A percentile compares a stretch with the other conserved stretches of the same genome.
These are phyloP conservation scores for Ditula angustiorana DNA, from an alignment of 2,888 invertebrate genomes.

Conservation along the genomic window DNA sequence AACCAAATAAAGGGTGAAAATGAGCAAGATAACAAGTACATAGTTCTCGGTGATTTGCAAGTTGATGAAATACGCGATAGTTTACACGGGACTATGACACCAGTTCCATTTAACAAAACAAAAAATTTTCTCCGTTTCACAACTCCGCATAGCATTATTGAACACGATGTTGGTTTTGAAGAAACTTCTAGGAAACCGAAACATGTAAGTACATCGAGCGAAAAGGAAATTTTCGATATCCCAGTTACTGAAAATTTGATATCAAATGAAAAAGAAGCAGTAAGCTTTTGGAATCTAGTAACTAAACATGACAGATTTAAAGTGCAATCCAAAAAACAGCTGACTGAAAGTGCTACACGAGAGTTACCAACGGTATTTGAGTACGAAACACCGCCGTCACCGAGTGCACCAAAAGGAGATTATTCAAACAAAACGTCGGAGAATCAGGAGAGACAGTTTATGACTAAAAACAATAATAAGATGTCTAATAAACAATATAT, in stretches of 20 bases:
- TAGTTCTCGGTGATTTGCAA: slow-evolving; percentile 65
- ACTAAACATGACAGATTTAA: slow-evolving; percentile 55
- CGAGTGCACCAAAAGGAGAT: slow-evolving; percentile 41
- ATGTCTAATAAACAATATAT: slow-evolving; percentile 38
- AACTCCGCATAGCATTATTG: slow-evolving; percentile 56
- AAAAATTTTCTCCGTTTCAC: slow-evolving; percentile 55
- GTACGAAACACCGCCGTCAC: slow-evolving; percentile 70
- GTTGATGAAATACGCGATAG: slow-evolving; percentile 60
- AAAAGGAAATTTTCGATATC: slow-evolving; percentile 57
- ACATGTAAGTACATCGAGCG: slow-evolving; percentile 43
- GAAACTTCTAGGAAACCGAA: slow-evolving; percentile 43
- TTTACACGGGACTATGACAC: slow-evolving; percentile 52
- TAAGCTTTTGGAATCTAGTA: slow-evolving; percentile 60
- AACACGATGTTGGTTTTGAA: slow-evolving; percentile 57
- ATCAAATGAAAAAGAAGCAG: slow-evolving; percentile 46
- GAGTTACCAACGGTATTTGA: slow-evolving; percentile 56
- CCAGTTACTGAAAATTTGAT: slow-evolving; percentile 40
- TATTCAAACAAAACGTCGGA: slow-evolving; percentile 48
- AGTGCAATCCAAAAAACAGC: slow-evolving; percentile 42
- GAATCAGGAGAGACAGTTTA: slow-evolving; percentile 41
- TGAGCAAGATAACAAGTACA: slow-evolving; percentile 55
- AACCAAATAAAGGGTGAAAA: slow-evolving; percentile 61
- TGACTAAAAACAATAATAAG: neutral
- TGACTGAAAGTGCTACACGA: slow-evolving; percentile 46
- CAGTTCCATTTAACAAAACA: slow-evolving; percentile 45